phyloP scores from a whole-genome alignment of 1,140 invertebrate species.

The Trissolcus basalis region DNA sequence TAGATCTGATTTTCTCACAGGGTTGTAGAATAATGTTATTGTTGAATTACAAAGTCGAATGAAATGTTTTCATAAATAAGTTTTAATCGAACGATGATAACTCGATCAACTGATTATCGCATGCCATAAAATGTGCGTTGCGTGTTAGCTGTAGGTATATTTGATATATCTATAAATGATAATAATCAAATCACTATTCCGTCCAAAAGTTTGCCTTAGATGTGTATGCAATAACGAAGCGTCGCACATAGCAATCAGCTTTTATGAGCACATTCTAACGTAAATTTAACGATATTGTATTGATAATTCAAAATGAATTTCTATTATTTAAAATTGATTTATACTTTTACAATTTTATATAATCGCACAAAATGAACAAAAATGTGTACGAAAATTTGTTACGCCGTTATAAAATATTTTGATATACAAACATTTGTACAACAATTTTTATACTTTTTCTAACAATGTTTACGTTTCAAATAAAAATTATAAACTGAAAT shows the following conservation, averaged over 20 bases:
- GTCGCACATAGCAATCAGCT: slow-evolving; percentile 13
- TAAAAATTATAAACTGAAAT: no score
- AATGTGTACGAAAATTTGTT: slow-evolving; percentile 2
- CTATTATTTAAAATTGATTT: no score
- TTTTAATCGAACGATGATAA: not conserved
- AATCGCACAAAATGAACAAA: no score
- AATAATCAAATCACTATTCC: slow-evolving; percentile 29
- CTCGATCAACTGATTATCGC: slow-evolving; percentile 17
- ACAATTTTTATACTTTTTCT: slow-evolving; percentile 20
- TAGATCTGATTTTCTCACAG: not conserved
- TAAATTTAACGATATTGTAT: not conserved
- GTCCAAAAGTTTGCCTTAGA: slow-evolving; percentile 50
- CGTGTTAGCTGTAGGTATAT: slow-evolving; percentile 6
- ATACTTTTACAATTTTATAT: no score
- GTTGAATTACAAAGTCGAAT: no score
- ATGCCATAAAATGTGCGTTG: slow-evolving; percentile 33
- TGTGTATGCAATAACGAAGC: slow-evolving; percentile 7
- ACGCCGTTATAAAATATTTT: slow-evolving; percentile 21
- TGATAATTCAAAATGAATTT: not conserved
- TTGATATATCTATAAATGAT: not conserved
- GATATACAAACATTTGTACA: slow-evolving; percentile 24
- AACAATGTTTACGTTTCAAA: slow-evolving; percentile 1
- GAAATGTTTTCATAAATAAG: not conserved
- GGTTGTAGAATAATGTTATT: no score
- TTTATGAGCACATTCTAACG: not conserved